A percentile compares a stretch with the other conserved stretches of the same genome.
Conservation (phyloP, 2,888 invertebrate genomes). For the Empis livida region DNA sequence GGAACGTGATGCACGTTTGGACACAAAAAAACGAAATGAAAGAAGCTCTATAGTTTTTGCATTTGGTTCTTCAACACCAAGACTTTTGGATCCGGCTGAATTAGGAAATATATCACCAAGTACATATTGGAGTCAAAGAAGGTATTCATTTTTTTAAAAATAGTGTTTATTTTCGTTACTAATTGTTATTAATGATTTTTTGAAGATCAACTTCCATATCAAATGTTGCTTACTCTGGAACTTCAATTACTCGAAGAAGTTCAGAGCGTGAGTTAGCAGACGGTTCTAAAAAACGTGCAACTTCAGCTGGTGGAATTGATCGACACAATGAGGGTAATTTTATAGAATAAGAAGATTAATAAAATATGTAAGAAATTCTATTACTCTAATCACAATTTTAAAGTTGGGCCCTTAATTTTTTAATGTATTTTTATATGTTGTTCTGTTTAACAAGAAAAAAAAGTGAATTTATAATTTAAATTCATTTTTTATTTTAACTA, state of each 20-base stretch:
- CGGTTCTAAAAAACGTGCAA: conserved; percentile 59
- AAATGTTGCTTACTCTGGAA: conserved; percentile 69
- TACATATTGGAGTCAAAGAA: conserved; percentile 70
- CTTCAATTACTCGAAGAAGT: conserved; percentile 68
- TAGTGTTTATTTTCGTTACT: background rate
- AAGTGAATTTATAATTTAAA: background rate
- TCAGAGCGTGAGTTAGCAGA: conserved; percentile 68
- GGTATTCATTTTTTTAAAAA: conserved; percentile 33
- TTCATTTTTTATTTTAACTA: background rate
- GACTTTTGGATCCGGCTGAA: conserved; percentile 72
- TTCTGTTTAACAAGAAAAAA: too few species aligned
- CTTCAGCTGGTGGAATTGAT: conserved; percentile 58
- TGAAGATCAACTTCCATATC: conserved; percentile 75
- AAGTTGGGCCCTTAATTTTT: too few species aligned
- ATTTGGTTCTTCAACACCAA: conserved; percentile 83
- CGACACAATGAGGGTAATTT: conserved; percentile 48
- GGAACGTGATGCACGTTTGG: conserved; percentile 70
- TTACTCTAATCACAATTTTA: too few species aligned
- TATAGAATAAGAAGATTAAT: too few species aligned
- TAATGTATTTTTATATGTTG: too few species aligned
- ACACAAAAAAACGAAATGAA: conserved; percentile 65
- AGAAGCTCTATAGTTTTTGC: conserved; percentile 67
- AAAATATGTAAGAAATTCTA: too few species aligned
- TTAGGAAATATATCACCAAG: conserved; percentile 42
- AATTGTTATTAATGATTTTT: background rate